Percentiles rank a stretch among this genome's conserved stretches.
These are phyloP conservation scores for Microplitis deprimator DNA, from an alignment of 2,888 invertebrate species.

Conservation along the genomic window DNA sequence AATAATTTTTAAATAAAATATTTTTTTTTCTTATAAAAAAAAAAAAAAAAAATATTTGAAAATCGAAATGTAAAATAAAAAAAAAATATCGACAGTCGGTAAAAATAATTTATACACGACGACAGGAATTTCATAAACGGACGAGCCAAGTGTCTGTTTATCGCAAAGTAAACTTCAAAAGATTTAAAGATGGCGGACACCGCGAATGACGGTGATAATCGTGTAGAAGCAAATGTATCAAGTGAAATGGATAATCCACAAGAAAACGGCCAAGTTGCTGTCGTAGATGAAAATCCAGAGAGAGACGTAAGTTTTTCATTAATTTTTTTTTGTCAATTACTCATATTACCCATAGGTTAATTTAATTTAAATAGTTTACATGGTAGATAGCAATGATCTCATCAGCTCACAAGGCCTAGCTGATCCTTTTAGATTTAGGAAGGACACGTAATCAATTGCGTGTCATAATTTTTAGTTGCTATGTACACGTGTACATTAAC, in stretches of 20 bases:
- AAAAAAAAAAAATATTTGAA: neutral
- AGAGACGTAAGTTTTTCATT: conserved; percentile 56
- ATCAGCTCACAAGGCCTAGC: neutral
- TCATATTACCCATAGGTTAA: neutral
- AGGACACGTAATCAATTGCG: neutral
- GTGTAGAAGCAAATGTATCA: conserved; percentile 45
- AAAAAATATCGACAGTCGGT: neutral
- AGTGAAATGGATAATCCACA: conserved; percentile 56
- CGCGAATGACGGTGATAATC: conserved; percentile 52
- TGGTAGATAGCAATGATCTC: neutral
- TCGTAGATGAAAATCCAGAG: conserved; percentile 54
- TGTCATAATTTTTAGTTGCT: neutral
- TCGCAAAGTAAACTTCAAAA: conserved; percentile 22
- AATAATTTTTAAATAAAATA: too few species aligned
- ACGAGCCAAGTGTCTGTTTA: conserved; percentile 5
- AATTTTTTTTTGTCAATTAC: neutral
- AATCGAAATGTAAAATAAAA: neutral
- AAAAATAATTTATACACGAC: neutral
- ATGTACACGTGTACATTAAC: neutral
- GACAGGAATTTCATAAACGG: neutral
- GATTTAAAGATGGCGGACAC: conserved; percentile 51
- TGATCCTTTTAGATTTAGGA: neutral
- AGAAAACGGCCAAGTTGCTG: conserved; percentile 58
- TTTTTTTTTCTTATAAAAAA: neutral
- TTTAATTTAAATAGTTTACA: neutral